These are phyloP conservation scores for Achroia grisella DNA, from an alignment of 1,140 invertebrate genomes.

Conservation along the genomic window DNA sequence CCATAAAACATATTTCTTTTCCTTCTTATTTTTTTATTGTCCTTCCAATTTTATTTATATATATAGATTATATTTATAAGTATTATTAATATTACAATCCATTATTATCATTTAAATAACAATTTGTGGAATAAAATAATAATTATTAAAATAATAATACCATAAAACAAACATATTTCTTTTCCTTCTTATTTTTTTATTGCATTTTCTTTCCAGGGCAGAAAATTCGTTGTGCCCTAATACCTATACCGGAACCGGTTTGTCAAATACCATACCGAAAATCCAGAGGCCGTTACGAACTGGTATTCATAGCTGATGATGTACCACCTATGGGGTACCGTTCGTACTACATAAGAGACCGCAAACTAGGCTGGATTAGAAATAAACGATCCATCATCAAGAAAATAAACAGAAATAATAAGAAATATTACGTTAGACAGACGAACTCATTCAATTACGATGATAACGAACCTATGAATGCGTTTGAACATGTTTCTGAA, in stretches of 20 bases:
- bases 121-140: too few species aligned
- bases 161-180: not conserved
- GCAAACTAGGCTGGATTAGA: not conserved
- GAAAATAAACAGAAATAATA: conserved; percentile 24
- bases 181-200: not conserved
- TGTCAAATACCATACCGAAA: conserved; percentile 12
- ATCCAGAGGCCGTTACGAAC: conserved; percentile 36
- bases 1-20: not conserved
- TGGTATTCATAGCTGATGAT: conserved; percentile 65
- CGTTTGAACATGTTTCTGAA: conserved; percentile 11
- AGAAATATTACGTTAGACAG: conserved; percentile 26
- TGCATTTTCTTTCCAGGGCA: conserved; percentile 12
- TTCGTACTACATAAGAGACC: conserved; percentile 31
- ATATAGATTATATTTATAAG: too few species aligned
- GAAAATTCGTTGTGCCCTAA: conserved; percentile 13
- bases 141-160: too few species aligned
- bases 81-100: too few species aligned
- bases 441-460: conserved; percentile 1
- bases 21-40: not conserved
- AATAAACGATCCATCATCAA: conserved; percentile 21
- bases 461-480: conserved; percentile 8
- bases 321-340: conserved; percentile 60
- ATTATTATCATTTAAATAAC: too few species aligned
- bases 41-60: too few species aligned
- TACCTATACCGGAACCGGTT: conserved; percentile 18